A percentile compares a stretch with the other conserved stretches of the same genome.
phyloP scores from a whole-genome alignment of 2,888 invertebrate species.

The Barypeithes pellucidus region DNA sequence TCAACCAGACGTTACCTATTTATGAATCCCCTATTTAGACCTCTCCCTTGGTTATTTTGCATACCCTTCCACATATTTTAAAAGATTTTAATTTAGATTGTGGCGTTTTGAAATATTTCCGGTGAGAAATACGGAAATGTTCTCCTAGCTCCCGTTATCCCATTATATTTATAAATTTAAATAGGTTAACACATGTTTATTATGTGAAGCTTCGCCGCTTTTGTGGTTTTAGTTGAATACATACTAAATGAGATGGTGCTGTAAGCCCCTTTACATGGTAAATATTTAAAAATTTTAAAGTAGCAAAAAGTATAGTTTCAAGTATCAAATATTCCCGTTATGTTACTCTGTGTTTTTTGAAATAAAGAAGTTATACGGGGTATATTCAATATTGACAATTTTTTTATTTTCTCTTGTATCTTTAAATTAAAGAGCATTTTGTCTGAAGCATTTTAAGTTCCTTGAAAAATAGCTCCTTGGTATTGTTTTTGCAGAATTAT shows the following conservation, averaged over 20 bases:
- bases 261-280: not conserved
- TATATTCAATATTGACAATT: too few relatives aligned
- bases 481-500: too few relatives aligned
- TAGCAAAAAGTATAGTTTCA: too few relatives aligned
- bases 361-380: too few relatives aligned
- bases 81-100: slow-evolving; percentile 41
- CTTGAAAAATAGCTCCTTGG: too few relatives aligned
- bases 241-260: not conserved
- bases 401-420: too few relatives aligned
- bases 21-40: not conserved
- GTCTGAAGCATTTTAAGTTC: too few relatives aligned
- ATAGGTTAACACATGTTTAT: slow-evolving; percentile 8
- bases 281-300: not conserved
- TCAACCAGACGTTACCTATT: not conserved
- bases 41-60: not conserved
- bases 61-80: slow-evolving; percentile 7
- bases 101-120: slow-evolving; percentile 9
- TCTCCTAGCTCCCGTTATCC: slow-evolving; percentile 7
- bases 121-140: slow-evolving; percentile 14
- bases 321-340: too few relatives aligned
- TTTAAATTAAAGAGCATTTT: too few relatives aligned
- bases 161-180: slow-evolving; percentile 15
- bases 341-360: too few relatives aligned
- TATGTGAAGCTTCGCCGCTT: not conserved
- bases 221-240: slow-evolving; percentile 7